Evolutionary conservation across 2,113 vertebrate species (phyloP).

Genomic region (Alethe diademata): DNA sequence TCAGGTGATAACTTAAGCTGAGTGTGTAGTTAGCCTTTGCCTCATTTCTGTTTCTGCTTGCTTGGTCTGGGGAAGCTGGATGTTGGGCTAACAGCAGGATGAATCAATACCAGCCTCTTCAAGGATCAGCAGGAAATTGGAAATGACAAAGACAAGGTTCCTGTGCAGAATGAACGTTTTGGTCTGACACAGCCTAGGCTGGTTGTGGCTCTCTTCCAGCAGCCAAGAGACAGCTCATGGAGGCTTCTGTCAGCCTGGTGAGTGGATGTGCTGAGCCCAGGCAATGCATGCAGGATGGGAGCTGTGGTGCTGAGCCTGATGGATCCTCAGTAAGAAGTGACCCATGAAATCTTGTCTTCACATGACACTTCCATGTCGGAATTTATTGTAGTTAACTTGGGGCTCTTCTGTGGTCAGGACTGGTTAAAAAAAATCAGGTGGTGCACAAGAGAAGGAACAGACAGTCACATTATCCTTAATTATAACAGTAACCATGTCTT

Average conservation of each 20-base stretch:
- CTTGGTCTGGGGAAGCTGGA: background rate
- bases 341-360: background rate
- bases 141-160: background rate
- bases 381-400: background rate
- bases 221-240: rapidly evolving
- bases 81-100: background rate
- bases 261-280: background rate
- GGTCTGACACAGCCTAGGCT: background rate
- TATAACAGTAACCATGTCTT: background rate
- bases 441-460: background rate
- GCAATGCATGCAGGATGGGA: background rate
- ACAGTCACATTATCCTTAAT: background rate
- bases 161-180: background rate
- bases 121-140: background rate
- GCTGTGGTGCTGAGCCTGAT: background rate
- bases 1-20: background rate
- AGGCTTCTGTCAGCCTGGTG: background rate
- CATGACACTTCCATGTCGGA: background rate
- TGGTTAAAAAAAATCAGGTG: background rate
- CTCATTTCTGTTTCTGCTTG: background rate
- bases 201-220: background rate
- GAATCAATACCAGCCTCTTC: background rate
- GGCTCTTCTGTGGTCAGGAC: background rate
- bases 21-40: background rate
- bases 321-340: background rate